phyloP scores from a whole-genome alignment of 2,888 invertebrate genomes.

The Abscondita cerata region DNA sequence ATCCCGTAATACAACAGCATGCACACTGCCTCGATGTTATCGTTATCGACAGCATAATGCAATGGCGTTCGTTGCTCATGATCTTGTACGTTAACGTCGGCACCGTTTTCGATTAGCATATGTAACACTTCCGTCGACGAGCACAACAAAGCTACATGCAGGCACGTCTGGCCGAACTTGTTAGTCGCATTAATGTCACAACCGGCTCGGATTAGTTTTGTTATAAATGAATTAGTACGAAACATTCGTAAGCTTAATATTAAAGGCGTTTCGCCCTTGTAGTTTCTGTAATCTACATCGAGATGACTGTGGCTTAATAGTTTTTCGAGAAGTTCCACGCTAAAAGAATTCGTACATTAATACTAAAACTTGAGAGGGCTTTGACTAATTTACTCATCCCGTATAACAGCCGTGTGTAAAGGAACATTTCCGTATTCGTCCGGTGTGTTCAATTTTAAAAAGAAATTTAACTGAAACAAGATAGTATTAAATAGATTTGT shows the following conservation, averaged over 20 bases:
- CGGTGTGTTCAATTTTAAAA: background rate
- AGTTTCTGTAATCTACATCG: conserved; percentile 5
- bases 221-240: background rate
- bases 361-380: too few species aligned
- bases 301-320: background rate
- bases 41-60: conserved; percentile 14
- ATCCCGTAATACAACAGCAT: conserved; percentile 13
- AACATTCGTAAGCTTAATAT: conserved; percentile 1
- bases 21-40: conserved; percentile 11
- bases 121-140: conserved; percentile 1
- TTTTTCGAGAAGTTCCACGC: conserved; percentile 1
- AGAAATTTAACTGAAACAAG: background rate
- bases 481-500: too few species aligned
- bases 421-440: conserved; percentile 7
- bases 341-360: background rate
- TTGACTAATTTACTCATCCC: conserved; percentile 5
- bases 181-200: conserved; percentile 6
- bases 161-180: background rate
- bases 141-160: conserved; percentile 6
- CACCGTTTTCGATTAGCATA: conserved; percentile 1
- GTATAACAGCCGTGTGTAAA: conserved; percentile 3
- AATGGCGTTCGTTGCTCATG: conserved; percentile 3
- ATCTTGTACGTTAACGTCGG: conserved; percentile 11
- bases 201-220: conserved; percentile 1
- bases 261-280: conserved; percentile 11